phyloP scores from a whole-genome alignment of 1,140 invertebrate genomes.

The Saxidomus purpurata region DNA sequence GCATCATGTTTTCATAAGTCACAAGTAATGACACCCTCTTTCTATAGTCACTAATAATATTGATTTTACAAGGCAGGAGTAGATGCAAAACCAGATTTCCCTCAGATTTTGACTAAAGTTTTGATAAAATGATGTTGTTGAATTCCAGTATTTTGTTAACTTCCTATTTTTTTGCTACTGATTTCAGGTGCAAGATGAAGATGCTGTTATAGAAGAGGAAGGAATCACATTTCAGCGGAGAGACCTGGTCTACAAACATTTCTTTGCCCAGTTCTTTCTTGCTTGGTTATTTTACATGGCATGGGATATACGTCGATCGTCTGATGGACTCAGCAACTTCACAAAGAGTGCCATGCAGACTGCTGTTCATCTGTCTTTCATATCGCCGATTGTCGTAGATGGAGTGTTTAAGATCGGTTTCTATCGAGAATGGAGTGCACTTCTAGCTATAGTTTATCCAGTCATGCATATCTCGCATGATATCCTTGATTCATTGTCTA shows the following conservation, averaged over 20 bases:
- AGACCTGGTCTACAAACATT: slow-evolving; percentile 41
- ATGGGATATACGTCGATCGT: slow-evolving; percentile 33
- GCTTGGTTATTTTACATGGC: slow-evolving; percentile 58
- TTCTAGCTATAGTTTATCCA: slow-evolving; percentile 47
- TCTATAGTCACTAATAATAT: too few species aligned
- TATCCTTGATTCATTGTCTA: slow-evolving; percentile 52
- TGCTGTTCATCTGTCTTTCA: slow-evolving; percentile 57
- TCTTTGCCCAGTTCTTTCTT: slow-evolving; percentile 59
- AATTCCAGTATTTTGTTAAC: too few species aligned
- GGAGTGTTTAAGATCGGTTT: background rate
- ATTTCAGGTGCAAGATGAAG: slow-evolving; percentile 56
- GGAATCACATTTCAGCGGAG: slow-evolving; percentile 1
- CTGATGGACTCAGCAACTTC: background rate
- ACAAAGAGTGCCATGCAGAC: slow-evolving; percentile 54
- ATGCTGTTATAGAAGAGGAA: slow-evolving; percentile 2
- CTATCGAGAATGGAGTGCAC: slow-evolving; percentile 39
- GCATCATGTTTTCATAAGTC: too few species aligned
- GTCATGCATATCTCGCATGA: slow-evolving; percentile 47
- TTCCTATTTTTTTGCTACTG: background rate
- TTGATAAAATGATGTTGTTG: too few species aligned
- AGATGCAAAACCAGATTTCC: too few species aligned
- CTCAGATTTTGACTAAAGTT: too few species aligned
- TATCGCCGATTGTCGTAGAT: slow-evolving; percentile 50
- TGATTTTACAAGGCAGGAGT: too few species aligned
- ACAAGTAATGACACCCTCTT: too few species aligned